Conservation (phyloP, 2,888 invertebrate genomes). For the Gasteruption jaculator region DNA sequence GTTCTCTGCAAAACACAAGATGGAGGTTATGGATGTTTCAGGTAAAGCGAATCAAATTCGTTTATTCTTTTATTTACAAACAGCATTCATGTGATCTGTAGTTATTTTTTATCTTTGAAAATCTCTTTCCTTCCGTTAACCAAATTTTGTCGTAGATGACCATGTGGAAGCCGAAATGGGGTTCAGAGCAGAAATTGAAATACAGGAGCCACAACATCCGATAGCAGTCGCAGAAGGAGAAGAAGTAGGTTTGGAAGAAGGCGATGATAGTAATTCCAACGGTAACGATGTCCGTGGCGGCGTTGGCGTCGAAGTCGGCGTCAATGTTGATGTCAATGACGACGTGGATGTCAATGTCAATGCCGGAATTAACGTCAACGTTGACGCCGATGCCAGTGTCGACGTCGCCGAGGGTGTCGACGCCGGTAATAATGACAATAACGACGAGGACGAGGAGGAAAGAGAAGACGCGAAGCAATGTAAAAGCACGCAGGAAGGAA, state of each 20-base stretch:
- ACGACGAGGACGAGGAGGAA: not conserved
- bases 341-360: not conserved
- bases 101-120: too few relatives aligned
- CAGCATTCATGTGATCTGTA: too few relatives aligned
- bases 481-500: too few relatives aligned
- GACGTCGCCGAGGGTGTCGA: constrained; percentile 4
- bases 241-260: not conserved
- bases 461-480: too few relatives aligned
- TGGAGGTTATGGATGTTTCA: too few relatives aligned
- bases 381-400: constrained; percentile 3
- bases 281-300: not conserved
- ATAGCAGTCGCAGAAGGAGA: not conserved
- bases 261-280: not conserved
- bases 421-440: not conserved
- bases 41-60: too few relatives aligned
- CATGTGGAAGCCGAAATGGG: too few relatives aligned
- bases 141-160: too few relatives aligned
- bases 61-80: too few relatives aligned
- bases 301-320: not conserved
- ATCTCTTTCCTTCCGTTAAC: not conserved
- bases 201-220: too few relatives aligned
- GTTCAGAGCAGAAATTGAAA: too few relatives aligned
- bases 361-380: not conserved
- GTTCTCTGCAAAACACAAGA: too few relatives aligned
- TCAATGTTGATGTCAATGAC: constrained; percentile 1